These are phyloP conservation scores for Pyrochroa serraticornis DNA, from an alignment of 2,888 invertebrate species.

Conservation along the genomic window DNA sequence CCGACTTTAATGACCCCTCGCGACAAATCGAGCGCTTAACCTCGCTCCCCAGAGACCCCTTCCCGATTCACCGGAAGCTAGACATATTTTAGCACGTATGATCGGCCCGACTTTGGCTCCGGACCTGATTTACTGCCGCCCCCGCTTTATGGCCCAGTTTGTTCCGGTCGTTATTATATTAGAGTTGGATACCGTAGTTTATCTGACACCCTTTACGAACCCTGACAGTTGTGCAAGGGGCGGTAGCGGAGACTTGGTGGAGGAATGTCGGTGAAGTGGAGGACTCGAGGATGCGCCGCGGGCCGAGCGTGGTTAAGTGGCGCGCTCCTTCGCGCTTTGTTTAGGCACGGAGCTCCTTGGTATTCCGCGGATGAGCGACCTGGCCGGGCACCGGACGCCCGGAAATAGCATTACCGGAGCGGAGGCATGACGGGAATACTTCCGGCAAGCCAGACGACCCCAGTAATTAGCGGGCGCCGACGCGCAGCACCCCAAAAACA, in stretches of 20 bases:
- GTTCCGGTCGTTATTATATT: conserved; percentile 72
- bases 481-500: no score
- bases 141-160: conserved; percentile 71
- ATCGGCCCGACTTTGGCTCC: conserved; percentile 38
- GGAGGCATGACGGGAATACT: conserved; percentile 45
- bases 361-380: conserved; percentile 45
- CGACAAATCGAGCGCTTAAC: conserved; percentile 62
- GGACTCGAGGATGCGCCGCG: conserved; percentile 36
- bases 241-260: not conserved
- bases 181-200: conserved; percentile 64
- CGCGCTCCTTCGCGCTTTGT: conserved; percentile 43
- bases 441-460: conserved; percentile 15
- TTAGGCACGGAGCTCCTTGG: conserved; percentile 46
- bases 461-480: conserved; percentile 26
- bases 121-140: conserved; percentile 67
- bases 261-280: conserved; percentile 25
- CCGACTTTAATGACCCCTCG: conserved; percentile 60
- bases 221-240: conserved; percentile 51
- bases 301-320: conserved; percentile 53
- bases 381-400: conserved; percentile 41
- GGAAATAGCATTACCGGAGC: conserved; percentile 51
- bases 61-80: conserved; percentile 45
- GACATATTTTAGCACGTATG: conserved; percentile 55
- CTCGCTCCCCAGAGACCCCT: conserved; percentile 46
- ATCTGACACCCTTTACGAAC: conserved; percentile 52